These are phyloP conservation scores for Aphelocoma californica DNA, from an alignment of 2,797 vertebrate genomes.

Conservation along the genomic window DNA sequence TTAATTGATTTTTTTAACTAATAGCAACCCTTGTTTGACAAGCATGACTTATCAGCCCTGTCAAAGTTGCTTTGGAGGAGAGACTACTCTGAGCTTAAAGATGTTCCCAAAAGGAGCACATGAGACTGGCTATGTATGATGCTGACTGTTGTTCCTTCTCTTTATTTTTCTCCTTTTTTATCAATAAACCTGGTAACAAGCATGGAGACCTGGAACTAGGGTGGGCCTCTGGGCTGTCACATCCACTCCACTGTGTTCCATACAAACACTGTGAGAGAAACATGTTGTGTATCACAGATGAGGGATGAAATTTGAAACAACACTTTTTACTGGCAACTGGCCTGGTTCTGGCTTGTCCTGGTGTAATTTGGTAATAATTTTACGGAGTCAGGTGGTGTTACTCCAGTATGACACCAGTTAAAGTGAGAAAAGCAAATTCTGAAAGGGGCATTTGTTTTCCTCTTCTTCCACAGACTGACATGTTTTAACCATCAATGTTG, in stretches of 20 bases:
- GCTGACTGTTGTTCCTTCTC: neutral
- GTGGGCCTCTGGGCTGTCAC: neutral
- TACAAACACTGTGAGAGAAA: neutral
- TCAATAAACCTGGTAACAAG: neutral
- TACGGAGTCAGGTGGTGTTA: neutral
- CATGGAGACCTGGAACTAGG: neutral
- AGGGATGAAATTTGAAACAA: neutral
- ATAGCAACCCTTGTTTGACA: neutral
- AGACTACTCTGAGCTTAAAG: neutral
- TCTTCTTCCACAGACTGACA: neutral
- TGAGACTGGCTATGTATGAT: neutral
- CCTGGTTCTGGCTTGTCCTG: neutral
- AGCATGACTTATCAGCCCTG: neutral
- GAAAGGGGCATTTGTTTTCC: neutral
- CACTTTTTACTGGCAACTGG: neutral
- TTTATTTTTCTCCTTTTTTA: neutral
- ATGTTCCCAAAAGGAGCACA: neutral
- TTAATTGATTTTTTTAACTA: neutral
- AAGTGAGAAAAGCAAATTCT: neutral
- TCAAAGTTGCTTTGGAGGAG: neutral
- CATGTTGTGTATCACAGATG: neutral
- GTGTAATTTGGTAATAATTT: neutral
- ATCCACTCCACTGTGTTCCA: neutral
- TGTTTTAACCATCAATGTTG: neutral
- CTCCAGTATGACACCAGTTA: neutral